Evolutionary conservation across 2,888 invertebrate species (phyloP), one percentile per base, ranked within the genome.

Genomic region (Abscondita cerata): DNA sequence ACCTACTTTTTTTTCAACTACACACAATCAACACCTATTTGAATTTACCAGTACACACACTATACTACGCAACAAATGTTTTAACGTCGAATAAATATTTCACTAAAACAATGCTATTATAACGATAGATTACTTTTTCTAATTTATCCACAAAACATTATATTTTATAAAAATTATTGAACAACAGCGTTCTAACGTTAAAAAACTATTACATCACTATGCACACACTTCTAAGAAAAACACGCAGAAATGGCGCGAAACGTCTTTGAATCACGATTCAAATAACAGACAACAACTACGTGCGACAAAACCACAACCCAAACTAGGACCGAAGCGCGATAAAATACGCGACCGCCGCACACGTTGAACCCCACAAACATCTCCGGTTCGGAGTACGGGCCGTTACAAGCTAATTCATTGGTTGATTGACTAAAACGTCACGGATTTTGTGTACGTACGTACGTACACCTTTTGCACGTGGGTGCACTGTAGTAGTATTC

Each of bases 341-440:
- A 53, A 52, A 58, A 62, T 58, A 62, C 54, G 62, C 58, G 62
- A 62, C 62, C 57, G 62, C 62, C 58, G 58, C 51, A 58, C 58
- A 58, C 58, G 58, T 62, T 34, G 57, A 54, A 57, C 57, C 62
- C 58, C 41, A 50, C 58, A 46, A 57, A 41, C 48, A 52, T 62
- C 57, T 58, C 51, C 50, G 52, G 52, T 53, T 48, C 38, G 56
- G 52, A 56, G 51, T 36, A 47, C n/a, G 19, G n/a, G 48, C 20
- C 47, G 56, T 31, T 50, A n/a, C 48, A 11, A 52, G 47, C 34
- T 40, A 55, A 57, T 53, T 57, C 53, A 62, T 62, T 62, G 62
- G 62, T 52, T 61, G 51, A n/a, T 44, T 20, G 34, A 47, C 34
- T 52, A 31, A 15, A 48, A 56, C 57, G 57, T 57, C 57, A 52